Evolutionary conservation across 2,113 vertebrate genomes (phyloP).

Genomic region (Paracanthobrama guichenoti): DNA sequence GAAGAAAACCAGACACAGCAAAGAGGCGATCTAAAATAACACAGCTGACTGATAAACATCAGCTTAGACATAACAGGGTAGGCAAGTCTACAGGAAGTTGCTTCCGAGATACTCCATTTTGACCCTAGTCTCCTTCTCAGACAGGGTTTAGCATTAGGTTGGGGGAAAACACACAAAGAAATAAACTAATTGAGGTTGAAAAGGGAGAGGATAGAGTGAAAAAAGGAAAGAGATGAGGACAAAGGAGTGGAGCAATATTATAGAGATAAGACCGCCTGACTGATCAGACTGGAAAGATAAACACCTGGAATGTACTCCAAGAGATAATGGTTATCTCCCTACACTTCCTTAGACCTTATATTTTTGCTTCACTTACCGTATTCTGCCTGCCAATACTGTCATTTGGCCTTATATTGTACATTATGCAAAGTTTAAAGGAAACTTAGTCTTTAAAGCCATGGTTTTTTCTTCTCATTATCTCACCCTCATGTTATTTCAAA

Average conservation of each 20-base stretch:
- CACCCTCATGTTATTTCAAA: background rate
- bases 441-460: conserved; percentile 3
- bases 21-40: conserved; percentile 42
- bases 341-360: background rate
- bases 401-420: background rate
- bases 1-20: conserved; percentile 39
- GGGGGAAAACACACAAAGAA: background rate
- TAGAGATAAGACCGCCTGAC: background rate
- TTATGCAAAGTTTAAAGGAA: background rate
- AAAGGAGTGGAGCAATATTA: background rate
- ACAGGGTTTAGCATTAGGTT: background rate
- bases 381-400: background rate
- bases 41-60: conserved; percentile 30
- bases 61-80: conserved; percentile 34
- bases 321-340: conserved; percentile 55
- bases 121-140: conserved; percentile 5
- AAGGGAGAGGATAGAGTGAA: background rate
- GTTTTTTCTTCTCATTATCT: background rate
- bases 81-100: conserved; percentile 35
- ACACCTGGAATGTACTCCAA: conserved; percentile 37
- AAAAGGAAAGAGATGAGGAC: background rate
- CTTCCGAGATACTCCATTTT: conserved; percentile 10
- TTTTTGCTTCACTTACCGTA: background rate
- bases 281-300: conserved; percentile 22
- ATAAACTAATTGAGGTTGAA: background rate